Evolutionary conservation across 2,888 invertebrate genomes (phyloP).

Genomic region (Neria commutata): DNA sequence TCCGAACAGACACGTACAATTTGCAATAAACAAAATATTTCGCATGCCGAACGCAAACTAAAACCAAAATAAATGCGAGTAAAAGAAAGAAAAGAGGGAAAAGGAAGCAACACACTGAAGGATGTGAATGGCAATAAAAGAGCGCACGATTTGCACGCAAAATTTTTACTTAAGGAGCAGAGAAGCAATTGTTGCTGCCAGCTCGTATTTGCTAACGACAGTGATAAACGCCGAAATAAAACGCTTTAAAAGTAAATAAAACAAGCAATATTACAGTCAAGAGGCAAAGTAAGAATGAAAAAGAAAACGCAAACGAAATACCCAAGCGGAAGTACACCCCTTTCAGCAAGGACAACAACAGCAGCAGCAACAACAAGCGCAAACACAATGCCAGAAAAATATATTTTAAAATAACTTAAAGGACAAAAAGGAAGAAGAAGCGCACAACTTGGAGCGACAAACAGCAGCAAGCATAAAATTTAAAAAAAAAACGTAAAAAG

Average conservation of each 20-base stretch:
- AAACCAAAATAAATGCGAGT: background rate
- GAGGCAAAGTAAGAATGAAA: background rate
- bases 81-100: background rate
- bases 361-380: background rate
- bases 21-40: background rate
- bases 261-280: constrained; percentile 3
- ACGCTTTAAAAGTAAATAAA: constrained; percentile 27
- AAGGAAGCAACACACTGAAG: background rate
- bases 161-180: background rate
- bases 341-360: background rate
- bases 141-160: constrained; percentile 14
- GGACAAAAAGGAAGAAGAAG: background rate
- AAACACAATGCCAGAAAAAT: too few species aligned
- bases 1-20: background rate
- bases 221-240: constrained; percentile 26
- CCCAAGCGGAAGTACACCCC: background rate
- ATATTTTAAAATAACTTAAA: too few species aligned
- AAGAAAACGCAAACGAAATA: background rate
- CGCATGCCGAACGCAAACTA: background rate
- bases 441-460: background rate
- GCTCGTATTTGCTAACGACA: constrained; percentile 23
- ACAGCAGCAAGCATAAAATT: background rate
- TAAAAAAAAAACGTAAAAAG: background rate
- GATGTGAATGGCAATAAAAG: constrained; percentile 16
- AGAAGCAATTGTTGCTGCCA: constrained; percentile 6